phyloP scores from a whole-genome alignment of 2,888 invertebrate genomes.

The Digitonthophagus gazella region DNA sequence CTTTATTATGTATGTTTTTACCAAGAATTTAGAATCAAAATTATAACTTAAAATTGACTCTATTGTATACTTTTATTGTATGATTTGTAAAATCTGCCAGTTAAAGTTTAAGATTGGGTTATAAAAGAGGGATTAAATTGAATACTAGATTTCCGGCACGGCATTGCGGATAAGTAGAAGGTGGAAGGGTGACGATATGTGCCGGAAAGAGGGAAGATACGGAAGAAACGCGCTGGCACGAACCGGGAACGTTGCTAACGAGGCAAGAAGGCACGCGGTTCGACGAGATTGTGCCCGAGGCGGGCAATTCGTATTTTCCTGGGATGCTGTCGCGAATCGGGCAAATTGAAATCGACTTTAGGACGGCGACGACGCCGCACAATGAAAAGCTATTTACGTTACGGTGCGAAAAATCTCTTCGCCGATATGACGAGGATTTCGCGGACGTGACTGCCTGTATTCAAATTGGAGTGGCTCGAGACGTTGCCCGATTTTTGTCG shows the following conservation, averaged over 20 bases:
- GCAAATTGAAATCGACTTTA: constrained; percentile 9
- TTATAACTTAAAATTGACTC: too few species aligned
- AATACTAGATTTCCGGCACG: not conserved
- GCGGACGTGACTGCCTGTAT: not conserved
- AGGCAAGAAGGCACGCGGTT: not conserved
- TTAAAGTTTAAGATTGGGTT: not conserved
- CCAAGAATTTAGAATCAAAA: too few species aligned
- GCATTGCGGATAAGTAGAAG: not conserved
- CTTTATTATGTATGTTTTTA: too few species aligned
- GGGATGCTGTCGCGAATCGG: not conserved
- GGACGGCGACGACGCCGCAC: constrained; percentile 9
- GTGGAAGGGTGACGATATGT: not conserved
- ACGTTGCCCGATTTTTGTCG: not conserved
- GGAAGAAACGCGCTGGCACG: not conserved
- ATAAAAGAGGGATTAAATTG: not conserved
- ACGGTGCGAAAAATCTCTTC: not conserved
- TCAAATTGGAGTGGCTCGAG: not conserved
- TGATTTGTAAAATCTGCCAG: not conserved
- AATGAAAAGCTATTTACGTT: constrained; percentile 16
- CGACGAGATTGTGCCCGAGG: not conserved
- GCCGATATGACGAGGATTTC: not conserved
- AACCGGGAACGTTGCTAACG: not conserved
- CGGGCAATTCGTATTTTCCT: not conserved
- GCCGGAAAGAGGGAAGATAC: not conserved
- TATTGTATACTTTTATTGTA: not conserved